Evolutionary conservation across 1,140 invertebrate genomes (phyloP), one percentile per base, ranked within the genome.

Genomic region (Cardiocondyla obscurior): DNA sequence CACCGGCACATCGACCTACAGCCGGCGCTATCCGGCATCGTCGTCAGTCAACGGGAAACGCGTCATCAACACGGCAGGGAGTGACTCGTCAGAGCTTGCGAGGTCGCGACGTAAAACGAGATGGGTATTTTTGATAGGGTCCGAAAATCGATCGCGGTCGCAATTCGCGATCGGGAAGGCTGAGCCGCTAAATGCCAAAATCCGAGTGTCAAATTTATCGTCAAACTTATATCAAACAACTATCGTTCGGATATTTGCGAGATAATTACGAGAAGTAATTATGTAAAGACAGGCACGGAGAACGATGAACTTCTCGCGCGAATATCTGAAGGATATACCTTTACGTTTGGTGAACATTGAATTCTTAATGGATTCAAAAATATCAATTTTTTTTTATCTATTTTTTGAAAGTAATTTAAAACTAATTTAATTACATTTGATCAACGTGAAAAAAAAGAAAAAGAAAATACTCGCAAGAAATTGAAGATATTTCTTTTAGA

Each of bases 1-100:
- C 93, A 94, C 77, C 94, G 94, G 19, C 94, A 94, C 77, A 72
- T 93, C 6, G 91, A 92, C 44, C 33, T 90, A 3, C 91, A 92
- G 16, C 53, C 82, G 1, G 33, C 70, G 60, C 64, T 77, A 67
- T 77, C 69, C 81, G 83, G 51, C 51, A 46, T 85, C 46, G 69
- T 88, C 3, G 87, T 91, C 64, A 88, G 90, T 77, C 90, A 92
- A 82, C 89, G 86, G 30, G 83, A 79, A n/a, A 62, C 69, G 44
- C 81, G 81, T 16, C 81, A 82, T 62, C 70, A 74, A 12, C 81
- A 74, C 44, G 42, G 70, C 25, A 62, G 69, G 14, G 57, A 62
- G 72, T 53, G 81, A 62, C 67, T 82, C 42, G 67, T 62, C 69
- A 62, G 60, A 44, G 30, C 73, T 39, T 82, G 62, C 49, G 25